Evolutionary conservation across 2,797 vertebrate species (phyloP).

Genomic region (Sebastes minor): DNA sequence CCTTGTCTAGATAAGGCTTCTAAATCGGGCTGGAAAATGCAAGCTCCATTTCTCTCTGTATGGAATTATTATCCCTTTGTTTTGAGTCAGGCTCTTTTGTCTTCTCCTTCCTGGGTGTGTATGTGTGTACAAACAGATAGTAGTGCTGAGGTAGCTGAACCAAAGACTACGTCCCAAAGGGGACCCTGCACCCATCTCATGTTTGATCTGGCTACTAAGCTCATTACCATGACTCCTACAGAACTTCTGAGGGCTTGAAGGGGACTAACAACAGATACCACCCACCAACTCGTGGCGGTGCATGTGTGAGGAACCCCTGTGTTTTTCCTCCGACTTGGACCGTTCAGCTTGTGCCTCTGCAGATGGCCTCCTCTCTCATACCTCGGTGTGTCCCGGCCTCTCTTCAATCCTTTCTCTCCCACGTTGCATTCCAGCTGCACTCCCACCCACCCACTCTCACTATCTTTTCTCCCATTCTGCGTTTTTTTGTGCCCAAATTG

Average conservation of each 20-base stretch:
- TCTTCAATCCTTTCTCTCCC: slow-evolving; percentile 51
- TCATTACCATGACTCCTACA: slow-evolving; percentile 71
- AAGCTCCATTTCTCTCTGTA: slow-evolving; percentile 82
- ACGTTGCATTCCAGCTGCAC: slow-evolving; percentile 63
- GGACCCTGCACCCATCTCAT: slow-evolving; percentile 67
- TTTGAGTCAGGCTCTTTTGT: slow-evolving; percentile 82
- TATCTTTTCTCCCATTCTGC: slow-evolving; percentile 66
- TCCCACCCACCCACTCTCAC: slow-evolving; percentile 54
- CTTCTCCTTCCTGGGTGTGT: slow-evolving; percentile 66
- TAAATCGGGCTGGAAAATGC: slow-evolving; percentile 82
- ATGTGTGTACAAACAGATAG: slow-evolving; percentile 50
- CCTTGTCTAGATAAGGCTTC: slow-evolving; percentile 83
- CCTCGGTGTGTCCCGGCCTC: slow-evolving; percentile 24
- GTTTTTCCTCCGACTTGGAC: slow-evolving; percentile 38
- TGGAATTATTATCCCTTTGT: slow-evolving; percentile 87
- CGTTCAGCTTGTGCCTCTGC: slow-evolving; percentile 29
- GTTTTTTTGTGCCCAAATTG: slow-evolving; percentile 81
- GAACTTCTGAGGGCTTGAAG: slow-evolving; percentile 60
- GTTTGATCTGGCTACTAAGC: slow-evolving; percentile 74
- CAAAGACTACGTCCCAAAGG: slow-evolving; percentile 60
- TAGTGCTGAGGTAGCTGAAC: slow-evolving; percentile 66
- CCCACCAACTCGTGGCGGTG: slow-evolving; percentile 47
- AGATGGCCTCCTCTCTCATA: slow-evolving; percentile 41
- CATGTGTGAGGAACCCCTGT: slow-evolving; percentile 45
- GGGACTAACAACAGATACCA: slow-evolving; percentile 55